Conservation (phyloP, 2,888 invertebrate genomes). For the Noctua janthina region DNA sequence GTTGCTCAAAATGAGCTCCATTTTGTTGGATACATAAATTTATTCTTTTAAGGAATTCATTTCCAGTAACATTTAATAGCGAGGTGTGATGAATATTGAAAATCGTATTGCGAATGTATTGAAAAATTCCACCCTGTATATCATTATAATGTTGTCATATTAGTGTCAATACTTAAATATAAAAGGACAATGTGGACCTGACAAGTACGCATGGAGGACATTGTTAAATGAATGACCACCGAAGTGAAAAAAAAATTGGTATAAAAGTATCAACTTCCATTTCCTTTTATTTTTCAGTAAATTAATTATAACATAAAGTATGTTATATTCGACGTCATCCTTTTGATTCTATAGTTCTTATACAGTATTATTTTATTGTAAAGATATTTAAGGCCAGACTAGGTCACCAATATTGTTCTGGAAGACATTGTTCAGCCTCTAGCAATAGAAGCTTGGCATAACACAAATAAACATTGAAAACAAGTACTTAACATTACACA, state of each 20-base stretch:
- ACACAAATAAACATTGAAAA: conserved; percentile 67
- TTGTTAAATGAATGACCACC: neutral
- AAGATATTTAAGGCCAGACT: conserved; percentile 34
- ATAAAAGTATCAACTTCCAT: neutral
- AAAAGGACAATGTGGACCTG: neutral
- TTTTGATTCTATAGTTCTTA: neutral
- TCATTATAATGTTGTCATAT: neutral
- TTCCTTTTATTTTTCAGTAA: neutral
- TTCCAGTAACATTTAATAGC: no score
- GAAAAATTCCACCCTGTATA: no score
- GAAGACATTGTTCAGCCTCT: conserved; percentile 82
- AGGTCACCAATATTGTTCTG: conserved; percentile 69
- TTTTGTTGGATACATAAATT: no score
- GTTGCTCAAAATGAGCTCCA: no score
- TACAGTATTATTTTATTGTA: conserved; percentile 13
- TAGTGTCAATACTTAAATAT: neutral
- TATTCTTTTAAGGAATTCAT: no score
- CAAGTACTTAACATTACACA: conserved; percentile 58
- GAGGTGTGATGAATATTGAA: no score
- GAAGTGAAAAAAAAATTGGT: neutral
- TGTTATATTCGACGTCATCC: neutral
- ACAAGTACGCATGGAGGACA: neutral
- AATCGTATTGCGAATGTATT: no score
- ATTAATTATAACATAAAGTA: neutral
- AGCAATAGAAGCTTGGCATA: conserved; percentile 65